Evolutionary conservation across 2,797 vertebrate species (phyloP).

Genomic region (Eidolon dupreanum): DNA sequence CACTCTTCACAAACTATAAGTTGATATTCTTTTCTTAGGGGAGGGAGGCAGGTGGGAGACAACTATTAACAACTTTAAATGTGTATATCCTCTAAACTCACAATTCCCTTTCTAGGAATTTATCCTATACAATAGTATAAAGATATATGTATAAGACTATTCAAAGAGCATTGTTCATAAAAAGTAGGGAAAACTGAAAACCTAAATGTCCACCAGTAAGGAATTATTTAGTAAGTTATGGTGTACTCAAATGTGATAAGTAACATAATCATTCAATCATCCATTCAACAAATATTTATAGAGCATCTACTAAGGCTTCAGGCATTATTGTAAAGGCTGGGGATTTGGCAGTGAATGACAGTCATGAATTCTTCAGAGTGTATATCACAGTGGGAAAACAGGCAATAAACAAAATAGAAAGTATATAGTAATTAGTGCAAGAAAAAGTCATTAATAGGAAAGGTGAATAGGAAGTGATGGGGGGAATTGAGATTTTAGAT

Average conservation of each 20-base stretch:
- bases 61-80: slow-evolving; percentile 40
- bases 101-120: slow-evolving; percentile 15
- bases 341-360: background rate
- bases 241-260: background rate
- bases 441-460: background rate
- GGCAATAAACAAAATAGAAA: slow-evolving; percentile 23
- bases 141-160: background rate
- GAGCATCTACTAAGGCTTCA: background rate
- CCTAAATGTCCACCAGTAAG: background rate
- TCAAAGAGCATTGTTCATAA: background rate
- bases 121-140: background rate
- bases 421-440: background rate
- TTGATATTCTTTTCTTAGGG: background rate
- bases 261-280: background rate
- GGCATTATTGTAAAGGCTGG: background rate
- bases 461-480: background rate
- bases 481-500: background rate
- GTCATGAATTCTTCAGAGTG: background rate
- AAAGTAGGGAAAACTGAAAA: background rate
- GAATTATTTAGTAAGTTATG: background rate
- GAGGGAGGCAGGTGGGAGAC: background rate
- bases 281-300: background rate
- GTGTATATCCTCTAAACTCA: background rate
- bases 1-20: background rate
- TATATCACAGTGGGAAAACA: background rate